Percentiles rank a stretch among this genome's conserved stretches.
Evolutionary conservation across 2,888 invertebrate species (phyloP).

Genomic region (Drosophila macrospina): DNA sequence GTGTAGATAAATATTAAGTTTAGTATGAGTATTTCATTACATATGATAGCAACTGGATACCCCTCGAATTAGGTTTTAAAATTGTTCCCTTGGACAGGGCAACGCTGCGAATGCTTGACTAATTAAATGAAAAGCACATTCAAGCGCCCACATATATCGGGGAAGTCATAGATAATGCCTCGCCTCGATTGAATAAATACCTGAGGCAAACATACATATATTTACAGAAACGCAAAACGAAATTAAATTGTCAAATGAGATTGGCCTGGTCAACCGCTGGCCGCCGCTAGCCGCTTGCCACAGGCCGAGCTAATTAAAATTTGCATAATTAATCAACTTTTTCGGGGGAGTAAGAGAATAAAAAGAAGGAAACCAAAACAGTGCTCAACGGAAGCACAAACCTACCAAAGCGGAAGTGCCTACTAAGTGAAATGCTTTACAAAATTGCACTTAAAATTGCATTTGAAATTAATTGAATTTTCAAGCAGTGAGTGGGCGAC

Average conservation of each 20-base stretch:
- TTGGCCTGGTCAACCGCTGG: constrained; percentile 24
- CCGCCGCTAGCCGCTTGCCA: constrained; percentile 4
- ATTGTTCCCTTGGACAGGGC: constrained; percentile 46
- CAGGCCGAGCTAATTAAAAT: constrained; percentile 70
- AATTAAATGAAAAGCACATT: constrained; percentile 65
- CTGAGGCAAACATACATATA: constrained; percentile 40
- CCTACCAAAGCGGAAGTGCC: constrained; percentile 59
- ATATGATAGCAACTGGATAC: not conserved
- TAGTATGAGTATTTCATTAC: not conserved
- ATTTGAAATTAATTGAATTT: constrained; percentile 76
- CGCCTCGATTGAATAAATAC: constrained; percentile 39
- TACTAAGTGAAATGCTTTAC: constrained; percentile 63
- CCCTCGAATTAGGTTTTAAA: too few relatives aligned
- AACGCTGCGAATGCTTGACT: constrained; percentile 58
- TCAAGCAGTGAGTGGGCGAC: constrained; percentile 34
- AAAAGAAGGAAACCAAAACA: constrained; percentile 17
- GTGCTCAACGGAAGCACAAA: constrained; percentile 36
- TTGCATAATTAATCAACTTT: constrained; percentile 76
- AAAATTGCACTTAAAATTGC: constrained; percentile 75
- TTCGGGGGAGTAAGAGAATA: constrained; percentile 18
- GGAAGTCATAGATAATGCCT: constrained; percentile 54
- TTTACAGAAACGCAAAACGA: constrained; percentile 47
- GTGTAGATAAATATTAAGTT: not conserved
- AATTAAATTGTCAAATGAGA: constrained; percentile 69
- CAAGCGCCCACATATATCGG: constrained; percentile 6